Evolutionary conservation across 2,113 vertebrate genomes (phyloP).

Genomic region (Pao palembangensis): DNA sequence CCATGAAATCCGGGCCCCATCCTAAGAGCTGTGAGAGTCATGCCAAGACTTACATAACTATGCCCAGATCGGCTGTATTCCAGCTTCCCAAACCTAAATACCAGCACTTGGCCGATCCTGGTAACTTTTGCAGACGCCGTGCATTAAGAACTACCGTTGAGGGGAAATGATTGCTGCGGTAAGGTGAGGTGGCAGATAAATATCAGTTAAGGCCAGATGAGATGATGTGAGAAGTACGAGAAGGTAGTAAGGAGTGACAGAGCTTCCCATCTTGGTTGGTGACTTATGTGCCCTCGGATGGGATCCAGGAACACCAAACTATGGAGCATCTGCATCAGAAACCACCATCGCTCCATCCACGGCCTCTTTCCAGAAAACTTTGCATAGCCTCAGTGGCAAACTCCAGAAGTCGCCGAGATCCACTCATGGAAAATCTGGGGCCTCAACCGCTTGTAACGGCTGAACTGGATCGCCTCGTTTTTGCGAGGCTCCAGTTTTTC

Average conservation of each 20-base stretch:
- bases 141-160: neutral
- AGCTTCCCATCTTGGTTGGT: neutral
- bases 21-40: slow-evolving; percentile 9
- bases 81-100: slow-evolving; percentile 6
- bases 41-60: slow-evolving; percentile 48
- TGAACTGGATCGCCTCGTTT: slow-evolving; percentile 56
- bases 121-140: slow-evolving; percentile 5
- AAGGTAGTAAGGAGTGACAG: slow-evolving; percentile 7
- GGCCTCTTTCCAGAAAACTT: slow-evolving; percentile 64
- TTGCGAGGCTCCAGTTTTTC: slow-evolving; percentile 35
- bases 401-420: slow-evolving; percentile 51
- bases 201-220: neutral
- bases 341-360: slow-evolving; percentile 43
- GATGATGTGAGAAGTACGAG: neutral
- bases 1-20: slow-evolving; percentile 28
- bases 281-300: slow-evolving; percentile 49
- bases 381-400: slow-evolving; percentile 51
- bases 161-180: neutral
- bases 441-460: slow-evolving; percentile 58
- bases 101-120: slow-evolving; percentile 5
- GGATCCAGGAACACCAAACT: slow-evolving; percentile 22
- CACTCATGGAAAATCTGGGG: slow-evolving; percentile 69
- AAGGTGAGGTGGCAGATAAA: neutral
- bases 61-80: slow-evolving; percentile 24
- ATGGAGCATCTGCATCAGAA: slow-evolving; percentile 51